These are phyloP conservation scores for Notolepis coatsorum DNA, from an alignment of 2,797 vertebrate genomes.

Conservation along the genomic window DNA sequence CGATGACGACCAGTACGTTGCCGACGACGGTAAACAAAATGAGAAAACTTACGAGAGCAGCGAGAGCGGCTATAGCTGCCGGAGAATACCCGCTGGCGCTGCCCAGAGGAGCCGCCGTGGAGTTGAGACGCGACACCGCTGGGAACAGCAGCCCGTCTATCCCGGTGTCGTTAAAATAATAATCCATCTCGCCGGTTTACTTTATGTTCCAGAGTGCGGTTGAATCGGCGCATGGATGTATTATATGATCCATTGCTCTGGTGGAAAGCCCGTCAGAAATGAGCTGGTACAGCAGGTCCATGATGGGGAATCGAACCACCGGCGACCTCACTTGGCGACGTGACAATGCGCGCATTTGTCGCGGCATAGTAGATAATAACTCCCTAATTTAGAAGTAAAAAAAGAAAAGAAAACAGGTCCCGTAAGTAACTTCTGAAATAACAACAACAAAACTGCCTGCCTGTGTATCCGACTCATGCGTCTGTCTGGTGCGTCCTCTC, in stretches of 20 bases:
- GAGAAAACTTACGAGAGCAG: conserved; percentile 88
- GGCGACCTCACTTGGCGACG: conserved; percentile 23
- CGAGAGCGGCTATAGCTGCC: conserved; percentile 85
- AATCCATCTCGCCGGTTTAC: conserved; percentile 62
- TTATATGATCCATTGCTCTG: conserved; percentile 22
- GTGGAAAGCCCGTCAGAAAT: conserved; percentile 40
- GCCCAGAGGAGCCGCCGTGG: no score
- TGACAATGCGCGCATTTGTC: conserved; percentile 24
- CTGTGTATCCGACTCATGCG: not conserved
- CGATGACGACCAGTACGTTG: conserved; percentile 92
- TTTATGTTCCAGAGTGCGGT: conserved; percentile 14
- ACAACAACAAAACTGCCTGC: not conserved
- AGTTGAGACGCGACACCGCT: conserved; percentile 67
- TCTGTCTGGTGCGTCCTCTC: conserved; percentile 41
- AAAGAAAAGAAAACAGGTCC: not conserved
- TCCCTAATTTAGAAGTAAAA: not conserved
- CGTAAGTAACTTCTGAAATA: not conserved
- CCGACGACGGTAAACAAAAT: conserved; percentile 92
- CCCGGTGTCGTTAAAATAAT: conserved; percentile 67
- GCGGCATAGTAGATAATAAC: not conserved
- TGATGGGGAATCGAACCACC: not conserved
- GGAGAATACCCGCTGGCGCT: conserved; percentile 85
- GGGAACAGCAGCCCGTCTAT: conserved; percentile 73
- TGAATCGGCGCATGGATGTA: conserved; percentile 25
- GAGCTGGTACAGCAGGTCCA: conserved; percentile 9